Base-by-base conservation (phyloP, 1,140 invertebrate genomes). In the Druon quercuslanigerum region DNA sequence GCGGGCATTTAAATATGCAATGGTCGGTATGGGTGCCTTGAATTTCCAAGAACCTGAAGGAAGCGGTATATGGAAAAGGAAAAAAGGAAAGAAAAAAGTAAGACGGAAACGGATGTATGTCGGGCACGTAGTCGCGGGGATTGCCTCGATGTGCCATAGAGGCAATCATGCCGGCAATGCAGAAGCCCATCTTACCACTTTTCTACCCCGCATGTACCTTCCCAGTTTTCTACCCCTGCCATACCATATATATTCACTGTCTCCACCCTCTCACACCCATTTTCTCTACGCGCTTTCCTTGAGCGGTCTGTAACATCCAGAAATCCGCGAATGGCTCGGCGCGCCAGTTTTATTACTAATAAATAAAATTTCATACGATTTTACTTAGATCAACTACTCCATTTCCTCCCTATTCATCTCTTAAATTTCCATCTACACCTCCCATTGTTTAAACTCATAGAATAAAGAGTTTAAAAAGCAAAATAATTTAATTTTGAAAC, bases 131-230 rank as follows among this genome's bases (percentile, higher is more conserved):
- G 90, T 86, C 88, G 85, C 89, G 90, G 89, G 90, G 90, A 92
- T 92, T 92, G 90, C 90, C 87, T 91, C 86, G 89, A 91, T 91
- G 91, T 91, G 89, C 90, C 90, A 91, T 91, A 89, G 89, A 92
- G 89, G 90, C 91, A 92, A 92, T 92, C 91, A 91, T 92, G 88
- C 89, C 84, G 86, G 91, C 90, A 90, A 92, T 91, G 89, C 89
- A 87, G 85, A 88, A 87, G 87, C 90, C 88, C 90, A 88, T 91
- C 88, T 90, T 84, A 88, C 86, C 89, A 85, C 87, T 86, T 90
- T 88, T 87, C 88, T 85, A 86, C 84, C 85, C 84, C 83, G 76
- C 81, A 87, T 86, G 84, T 85, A 85, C 83, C 83, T 84, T 82
- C 76, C 60, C 52, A 85, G 82, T 82, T 84, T 82, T 74, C 60